Percentiles rank a stretch among this genome's conserved stretches.
These are phyloP conservation scores for Leptopilina syphax DNA, from an alignment of 2,888 invertebrate species.

Conservation along the genomic window DNA sequence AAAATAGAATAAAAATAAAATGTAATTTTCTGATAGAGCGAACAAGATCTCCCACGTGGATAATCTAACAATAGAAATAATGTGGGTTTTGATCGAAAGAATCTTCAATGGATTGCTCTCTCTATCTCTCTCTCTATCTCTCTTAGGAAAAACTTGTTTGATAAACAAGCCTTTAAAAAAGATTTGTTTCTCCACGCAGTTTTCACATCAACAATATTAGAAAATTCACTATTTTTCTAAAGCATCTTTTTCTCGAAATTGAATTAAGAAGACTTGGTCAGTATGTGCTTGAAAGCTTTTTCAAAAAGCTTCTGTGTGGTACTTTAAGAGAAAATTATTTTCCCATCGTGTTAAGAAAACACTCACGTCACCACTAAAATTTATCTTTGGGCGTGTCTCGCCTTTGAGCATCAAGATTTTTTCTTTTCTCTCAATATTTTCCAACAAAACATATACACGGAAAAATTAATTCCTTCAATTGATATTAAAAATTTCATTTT, in stretches of 20 bases:
- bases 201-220: slow-evolving; percentile 28
- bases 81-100: slow-evolving; percentile 1
- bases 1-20: no score
- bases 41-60: slow-evolving; percentile 57
- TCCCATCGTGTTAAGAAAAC: slow-evolving; percentile 29
- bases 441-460: not conserved
- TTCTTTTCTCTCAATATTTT: slow-evolving; percentile 11
- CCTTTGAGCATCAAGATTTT: slow-evolving; percentile 23
- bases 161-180: slow-evolving; percentile 49
- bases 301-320: slow-evolving; percentile 25
- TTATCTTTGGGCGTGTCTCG: slow-evolving; percentile 22
- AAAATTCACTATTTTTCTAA: slow-evolving; percentile 21
- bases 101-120: slow-evolving; percentile 24
- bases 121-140: not conserved
- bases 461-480: not conserved
- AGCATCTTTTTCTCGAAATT: slow-evolving; percentile 21
- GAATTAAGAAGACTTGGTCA: slow-evolving; percentile 30
- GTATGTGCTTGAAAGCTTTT: slow-evolving; percentile 32
- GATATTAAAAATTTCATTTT: not conserved
- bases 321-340: slow-evolving; percentile 34
- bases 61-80: slow-evolving; percentile 43
- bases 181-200: slow-evolving; percentile 19
- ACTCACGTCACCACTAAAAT: slow-evolving; percentile 38
- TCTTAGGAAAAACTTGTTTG: slow-evolving; percentile 45
- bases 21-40: no score